These are phyloP conservation scores for Peromyscus maniculatus DNA, from an alignment of 2,113 vertebrate species.

Conservation along the genomic window DNA sequence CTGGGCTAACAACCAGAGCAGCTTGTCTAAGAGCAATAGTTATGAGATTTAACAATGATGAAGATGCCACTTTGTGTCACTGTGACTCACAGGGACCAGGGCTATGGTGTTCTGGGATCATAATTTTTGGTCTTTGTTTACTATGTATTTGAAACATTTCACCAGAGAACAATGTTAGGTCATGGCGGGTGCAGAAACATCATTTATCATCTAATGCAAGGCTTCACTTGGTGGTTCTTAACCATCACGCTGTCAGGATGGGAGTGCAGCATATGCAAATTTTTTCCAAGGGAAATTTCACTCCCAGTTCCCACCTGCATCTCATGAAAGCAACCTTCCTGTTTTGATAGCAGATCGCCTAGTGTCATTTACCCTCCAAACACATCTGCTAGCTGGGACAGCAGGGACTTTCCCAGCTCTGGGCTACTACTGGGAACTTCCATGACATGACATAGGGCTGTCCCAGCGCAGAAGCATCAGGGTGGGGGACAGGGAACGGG, in stretches of 20 bases:
- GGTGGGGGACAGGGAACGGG: fast-evolving
- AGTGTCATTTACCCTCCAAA: not conserved
- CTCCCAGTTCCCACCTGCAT: not conserved
- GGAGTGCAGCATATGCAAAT: not conserved
- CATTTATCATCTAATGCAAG: not conserved
- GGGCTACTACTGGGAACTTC: not conserved
- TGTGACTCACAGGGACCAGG: not conserved
- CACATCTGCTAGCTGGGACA: not conserved
- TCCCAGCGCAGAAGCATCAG: not conserved
- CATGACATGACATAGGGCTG: too few species aligned
- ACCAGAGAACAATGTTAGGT: not conserved
- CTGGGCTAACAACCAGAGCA: not conserved
- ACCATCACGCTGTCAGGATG: not conserved
- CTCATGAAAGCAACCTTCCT: not conserved
- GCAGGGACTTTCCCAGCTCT: not conserved
- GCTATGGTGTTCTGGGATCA: not conserved
- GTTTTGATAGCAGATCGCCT: not conserved
- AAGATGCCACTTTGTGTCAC: fast-evolving
- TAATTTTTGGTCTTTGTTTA: not conserved
- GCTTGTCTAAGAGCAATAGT: not conserved
- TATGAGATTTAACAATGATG: not conserved
- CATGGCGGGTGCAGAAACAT: not conserved
- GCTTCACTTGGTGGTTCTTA: not conserved
- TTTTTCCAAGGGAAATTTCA: not conserved
- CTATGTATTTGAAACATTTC: not conserved